Evolutionary conservation across 2,888 invertebrate species (phyloP), one percentile per base, ranked within the genome.

Genomic region (Bembecia ichneumoniformis): DNA sequence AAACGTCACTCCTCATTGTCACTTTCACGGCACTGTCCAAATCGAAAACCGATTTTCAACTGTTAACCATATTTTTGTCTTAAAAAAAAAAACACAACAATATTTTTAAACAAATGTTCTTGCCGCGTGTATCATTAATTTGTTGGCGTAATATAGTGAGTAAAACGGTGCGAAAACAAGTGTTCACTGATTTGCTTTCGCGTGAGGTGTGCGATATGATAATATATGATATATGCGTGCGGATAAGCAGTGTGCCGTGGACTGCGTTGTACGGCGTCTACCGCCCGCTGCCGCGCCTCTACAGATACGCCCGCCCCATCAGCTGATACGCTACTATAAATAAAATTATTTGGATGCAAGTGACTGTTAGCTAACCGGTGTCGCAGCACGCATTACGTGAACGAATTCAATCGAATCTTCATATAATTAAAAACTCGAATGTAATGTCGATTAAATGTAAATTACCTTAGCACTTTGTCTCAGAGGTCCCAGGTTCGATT

Each of bases 301-400:
- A 57, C 60, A 54, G 52, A 36, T 51, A 56, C 56, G 57, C 57
- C 58, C 57, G 60, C 57, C 57, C 59, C 58, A 66, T 71, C 82
- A 84, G 87, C 86, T 82, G 87, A 82, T 82, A 69, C 67, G 70
- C 56, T 69, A 79, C 86, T 86, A 86, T 83, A 82, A 83, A 87
- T 86, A 86, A 82, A 77, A 80, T 77, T 69, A 75, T 72, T 71
- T 67, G 70, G 67, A 76, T 80, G 77, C 76, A 76, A 28, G 63
- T 71, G 62, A 64, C 58, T 60, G 62, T 56, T 62, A 63, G 57
- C 54, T 57, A 57, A 61, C 58, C 51, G 58, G 54, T 49, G 28
- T 48, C 44, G 50, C 52, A 40, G 35, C 40, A 40, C 40, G 14
- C 40, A 13, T 40, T 40, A 40, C 28, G 13, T 11, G 13, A 20